phyloP scores from a whole-genome alignment of 2,113 vertebrate species.

The Phaetusa simplex region DNA sequence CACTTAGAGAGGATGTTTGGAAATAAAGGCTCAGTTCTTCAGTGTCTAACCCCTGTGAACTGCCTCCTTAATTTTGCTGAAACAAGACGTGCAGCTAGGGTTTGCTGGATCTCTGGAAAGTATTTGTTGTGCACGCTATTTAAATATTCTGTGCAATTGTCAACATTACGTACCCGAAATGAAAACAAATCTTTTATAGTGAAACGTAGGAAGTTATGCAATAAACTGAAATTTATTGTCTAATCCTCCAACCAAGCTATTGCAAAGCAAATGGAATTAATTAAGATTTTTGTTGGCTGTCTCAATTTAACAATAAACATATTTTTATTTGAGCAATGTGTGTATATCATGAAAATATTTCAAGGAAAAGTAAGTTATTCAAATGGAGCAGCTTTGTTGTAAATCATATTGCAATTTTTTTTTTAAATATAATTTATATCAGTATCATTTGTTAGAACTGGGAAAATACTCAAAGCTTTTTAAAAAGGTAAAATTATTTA shows the following conservation, averaged over 20 bases:
- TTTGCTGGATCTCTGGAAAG: neutral
- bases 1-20: neutral
- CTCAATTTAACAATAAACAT: slow-evolving; percentile 45
- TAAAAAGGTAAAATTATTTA: slow-evolving; percentile 34
- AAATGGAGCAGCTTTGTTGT: neutral
- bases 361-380: slow-evolving; percentile 22
- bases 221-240: slow-evolving; percentile 57
- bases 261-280: slow-evolving; percentile 63
- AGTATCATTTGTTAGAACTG: slow-evolving; percentile 7
- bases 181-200: slow-evolving; percentile 45
- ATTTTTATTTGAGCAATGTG: slow-evolving; percentile 49
- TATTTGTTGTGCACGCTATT: neutral
- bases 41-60: neutral
- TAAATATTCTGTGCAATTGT: slow-evolving; percentile 20
- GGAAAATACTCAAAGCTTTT: slow-evolving; percentile 24
- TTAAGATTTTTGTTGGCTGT: slow-evolving; percentile 40
- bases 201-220: slow-evolving; percentile 3
- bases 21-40: neutral
- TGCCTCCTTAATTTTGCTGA: neutral
- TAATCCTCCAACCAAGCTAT: slow-evolving; percentile 27
- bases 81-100: neutral
- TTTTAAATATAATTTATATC: neutral
- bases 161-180: neutral
- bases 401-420: neutral
- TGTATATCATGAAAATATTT: slow-evolving; percentile 45